A percentile compares a stretch with the other conserved stretches of the same genome.
Conservation (phyloP, 2,888 invertebrate genomes). For the Lagria hirta region DNA sequence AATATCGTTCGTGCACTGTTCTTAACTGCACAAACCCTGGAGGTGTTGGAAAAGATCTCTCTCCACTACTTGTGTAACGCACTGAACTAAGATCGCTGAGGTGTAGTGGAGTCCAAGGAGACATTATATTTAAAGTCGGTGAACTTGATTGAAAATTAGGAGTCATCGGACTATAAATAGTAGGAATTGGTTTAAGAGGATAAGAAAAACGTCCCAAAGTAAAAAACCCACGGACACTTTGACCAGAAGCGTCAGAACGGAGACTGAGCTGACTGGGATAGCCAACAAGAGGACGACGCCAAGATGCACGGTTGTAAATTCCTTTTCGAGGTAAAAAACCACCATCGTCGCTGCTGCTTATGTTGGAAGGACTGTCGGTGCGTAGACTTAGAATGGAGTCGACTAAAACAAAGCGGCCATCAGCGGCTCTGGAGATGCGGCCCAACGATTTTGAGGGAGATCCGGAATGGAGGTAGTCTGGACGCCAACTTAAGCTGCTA, state of each 20-base stretch:
- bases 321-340: conserved; percentile 71
- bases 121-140: conserved; percentile 61
- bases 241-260: conserved; percentile 60
- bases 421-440: conserved; percentile 72
- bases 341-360: conserved; percentile 77
- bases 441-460: conserved; percentile 57
- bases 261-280: conserved; percentile 68
- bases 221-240: conserved; percentile 55
- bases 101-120: conserved; percentile 74
- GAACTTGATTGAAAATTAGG: conserved; percentile 67
- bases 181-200: conserved; percentile 48
- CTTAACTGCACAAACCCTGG: conserved; percentile 68
- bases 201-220: conserved; percentile 44
- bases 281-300: conserved; percentile 66
- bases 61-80: conserved; percentile 75
- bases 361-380: conserved; percentile 58
- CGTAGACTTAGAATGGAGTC: conserved; percentile 58
- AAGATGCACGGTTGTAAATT: conserved; percentile 60
- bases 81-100: conserved; percentile 88
- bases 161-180: conserved; percentile 54
- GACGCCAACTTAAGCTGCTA: conserved; percentile 39
- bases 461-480: conserved; percentile 50
- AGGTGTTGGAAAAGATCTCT: conserved; percentile 70
- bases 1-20: conserved; percentile 67
- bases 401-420: conserved; percentile 71